phyloP scores from a whole-genome alignment of 2,797 vertebrate species.

The Rhadinocentrus ornatus region DNA sequence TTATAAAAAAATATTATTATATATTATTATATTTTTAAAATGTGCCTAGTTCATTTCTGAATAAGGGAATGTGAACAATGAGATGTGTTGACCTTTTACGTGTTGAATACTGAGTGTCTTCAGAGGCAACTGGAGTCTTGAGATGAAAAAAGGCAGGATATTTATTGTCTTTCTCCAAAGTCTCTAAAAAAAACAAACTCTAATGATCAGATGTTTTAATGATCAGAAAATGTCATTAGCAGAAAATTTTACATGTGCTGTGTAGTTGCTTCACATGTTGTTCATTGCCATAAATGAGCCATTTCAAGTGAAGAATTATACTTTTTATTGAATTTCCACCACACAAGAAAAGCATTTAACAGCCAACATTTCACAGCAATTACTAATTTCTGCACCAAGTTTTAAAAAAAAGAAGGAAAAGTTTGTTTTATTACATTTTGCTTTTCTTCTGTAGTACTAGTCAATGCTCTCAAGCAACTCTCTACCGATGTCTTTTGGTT shows the following conservation, averaged over 20 bases:
- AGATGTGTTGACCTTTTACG: slow-evolving; percentile 37
- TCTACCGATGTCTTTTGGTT: background rate
- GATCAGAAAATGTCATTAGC: too few relatives aligned
- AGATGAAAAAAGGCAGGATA: background rate
- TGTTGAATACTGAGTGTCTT: slow-evolving; percentile 10
- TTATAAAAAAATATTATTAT: too few relatives aligned
- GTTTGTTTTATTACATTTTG: background rate
- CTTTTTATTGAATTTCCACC: background rate
- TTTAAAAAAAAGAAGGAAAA: too few relatives aligned
- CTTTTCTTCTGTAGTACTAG: background rate
- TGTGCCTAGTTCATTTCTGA: background rate
- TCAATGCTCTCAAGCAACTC: background rate
- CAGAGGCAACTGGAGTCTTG: slow-evolving; percentile 1
- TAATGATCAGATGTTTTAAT: background rate
- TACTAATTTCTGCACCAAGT: background rate
- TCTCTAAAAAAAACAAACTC: background rate
- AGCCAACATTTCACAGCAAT: background rate
- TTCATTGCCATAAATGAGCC: too few relatives aligned
- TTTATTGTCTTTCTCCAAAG: background rate
- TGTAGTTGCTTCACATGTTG: background rate
- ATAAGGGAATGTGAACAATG: slow-evolving; percentile 12
- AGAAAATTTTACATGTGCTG: background rate
- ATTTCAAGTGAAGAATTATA: too few relatives aligned
- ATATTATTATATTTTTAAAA: too few relatives aligned
- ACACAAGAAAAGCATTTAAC: background rate